Base-by-base conservation (phyloP, 1,140 invertebrate species). In the Probaryconus sp. region DNA sequence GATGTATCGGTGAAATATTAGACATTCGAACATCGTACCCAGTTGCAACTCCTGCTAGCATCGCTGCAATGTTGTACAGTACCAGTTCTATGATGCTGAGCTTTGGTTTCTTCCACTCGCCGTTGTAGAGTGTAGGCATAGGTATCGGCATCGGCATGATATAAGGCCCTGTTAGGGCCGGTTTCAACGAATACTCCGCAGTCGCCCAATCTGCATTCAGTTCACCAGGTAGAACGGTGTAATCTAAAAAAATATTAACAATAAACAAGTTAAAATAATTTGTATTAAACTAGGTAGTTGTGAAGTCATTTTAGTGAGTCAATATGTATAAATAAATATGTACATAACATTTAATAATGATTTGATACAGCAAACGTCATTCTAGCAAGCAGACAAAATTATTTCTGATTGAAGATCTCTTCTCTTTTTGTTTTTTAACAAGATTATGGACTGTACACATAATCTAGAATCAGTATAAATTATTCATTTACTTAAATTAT, bases 11-110 rank as follows among this genome's bases (percentile, higher is more conserved):
- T 60, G 93, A 93, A 42, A 95, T 90, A 81, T 96, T 96, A 16
- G 94, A 94, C 80, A 96, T 90, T 77, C 95, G 90, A 14, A 98
- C 92, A 88, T 98, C 96, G 81, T 95, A 97, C 0, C 96, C 97
- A 17, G 94, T 93, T 0, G 93, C 95, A 7, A 98, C 93, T 13
- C 94, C 92, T 0, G 96, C 96, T 67, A 98, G 85, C 87, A 97
- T 91, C 5, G 95, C 93, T 17, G 94, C 95, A 87, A 97, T 95
- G 83, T 97, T 96, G 87, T 95, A 97, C 47, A 98, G 88, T 7
- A 94, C 91, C 79, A 94, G 85, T 82, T 97, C 95, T 56, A 96
- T 92, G 74, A 94, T 92, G 53, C 93, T 92, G 20, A 91, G 82
- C 80, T 92, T 92, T 47, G 92, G 92, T 82, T 92, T 94, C 51